These are phyloP conservation scores for Tachina lurida DNA, from an alignment of 2,888 invertebrate species.

Conservation along the genomic window DNA sequence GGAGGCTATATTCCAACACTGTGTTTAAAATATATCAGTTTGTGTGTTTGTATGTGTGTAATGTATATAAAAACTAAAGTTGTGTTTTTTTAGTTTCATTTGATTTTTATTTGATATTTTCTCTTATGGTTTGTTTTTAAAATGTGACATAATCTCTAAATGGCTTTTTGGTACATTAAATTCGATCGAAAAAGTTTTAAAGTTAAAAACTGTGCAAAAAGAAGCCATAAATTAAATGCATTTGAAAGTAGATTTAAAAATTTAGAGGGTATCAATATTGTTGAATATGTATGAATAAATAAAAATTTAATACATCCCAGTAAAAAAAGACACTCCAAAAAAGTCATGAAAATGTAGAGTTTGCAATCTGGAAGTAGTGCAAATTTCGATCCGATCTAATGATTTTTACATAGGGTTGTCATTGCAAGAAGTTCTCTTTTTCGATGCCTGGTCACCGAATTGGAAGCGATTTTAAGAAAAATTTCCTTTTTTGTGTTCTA, in stretches of 20 bases:
- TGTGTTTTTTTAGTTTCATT: conserved; percentile 50
- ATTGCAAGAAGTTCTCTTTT: too few species aligned
- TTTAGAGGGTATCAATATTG: neutral
- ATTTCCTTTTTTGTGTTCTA: too few species aligned
- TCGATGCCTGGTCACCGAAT: too few species aligned
- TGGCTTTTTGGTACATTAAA: conserved; percentile 74
- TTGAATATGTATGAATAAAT: too few species aligned
- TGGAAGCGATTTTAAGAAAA: too few species aligned
- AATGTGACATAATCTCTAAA: conserved; percentile 75
- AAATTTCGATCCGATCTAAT: too few species aligned
- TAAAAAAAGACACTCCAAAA: too few species aligned
- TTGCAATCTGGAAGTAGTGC: too few species aligned
- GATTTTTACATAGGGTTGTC: too few species aligned
- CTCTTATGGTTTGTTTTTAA: conserved; percentile 69
- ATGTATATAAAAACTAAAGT: conserved; percentile 18
- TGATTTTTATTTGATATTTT: conserved; percentile 65
- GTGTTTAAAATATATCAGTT: too few species aligned
- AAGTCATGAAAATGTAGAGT: too few species aligned
- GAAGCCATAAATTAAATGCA: conserved; percentile 35
- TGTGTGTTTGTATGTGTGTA: neutral
- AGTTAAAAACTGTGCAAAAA: conserved; percentile 24
- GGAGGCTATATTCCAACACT: neutral
- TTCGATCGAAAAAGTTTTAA: conserved; percentile 67
- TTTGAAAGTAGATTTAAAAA: conserved; percentile 32
- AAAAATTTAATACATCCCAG: too few species aligned